Conservation (phyloP, 2,113 vertebrate species). For the Gasterosteus nipponicus region DNA sequence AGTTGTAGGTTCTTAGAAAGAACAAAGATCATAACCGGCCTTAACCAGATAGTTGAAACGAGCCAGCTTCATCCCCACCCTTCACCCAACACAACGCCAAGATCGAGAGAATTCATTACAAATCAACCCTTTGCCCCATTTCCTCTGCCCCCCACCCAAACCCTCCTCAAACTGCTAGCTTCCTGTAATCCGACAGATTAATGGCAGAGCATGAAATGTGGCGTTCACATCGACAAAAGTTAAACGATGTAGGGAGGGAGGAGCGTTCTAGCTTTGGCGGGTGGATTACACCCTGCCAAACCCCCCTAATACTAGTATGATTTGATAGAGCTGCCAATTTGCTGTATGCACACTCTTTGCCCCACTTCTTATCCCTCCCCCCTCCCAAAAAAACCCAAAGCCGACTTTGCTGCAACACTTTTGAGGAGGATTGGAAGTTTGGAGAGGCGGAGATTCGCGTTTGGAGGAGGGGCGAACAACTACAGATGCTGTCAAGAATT, state of each 20-base stretch:
- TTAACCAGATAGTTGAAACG: constrained; percentile 1
- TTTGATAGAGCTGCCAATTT: constrained; percentile 86
- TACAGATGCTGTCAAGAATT: constrained; percentile 54
- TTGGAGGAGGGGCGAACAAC: constrained; percentile 57
- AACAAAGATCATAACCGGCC: constrained; percentile 9
- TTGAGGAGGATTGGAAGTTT: constrained; percentile 72
- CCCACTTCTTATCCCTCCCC: constrained; percentile 50
- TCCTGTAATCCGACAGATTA: constrained; percentile 86
- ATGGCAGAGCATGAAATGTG: constrained; percentile 86
- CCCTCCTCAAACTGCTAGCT: constrained; percentile 78
- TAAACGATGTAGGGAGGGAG: constrained; percentile 81
- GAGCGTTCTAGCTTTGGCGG: constrained; percentile 74
- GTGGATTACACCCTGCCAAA: constrained; percentile 80
- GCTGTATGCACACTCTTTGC: constrained; percentile 79
- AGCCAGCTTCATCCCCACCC: constrained; percentile 23
- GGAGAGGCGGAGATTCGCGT: constrained; percentile 63
- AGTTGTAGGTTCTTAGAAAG: not conserved
- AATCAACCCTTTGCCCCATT: constrained; percentile 59
- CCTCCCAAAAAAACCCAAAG: constrained; percentile 46
- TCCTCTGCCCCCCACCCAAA: constrained; percentile 61
- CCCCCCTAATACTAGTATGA: constrained; percentile 83
- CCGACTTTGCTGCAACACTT: constrained; percentile 68
- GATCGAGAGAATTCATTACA: constrained; percentile 69
- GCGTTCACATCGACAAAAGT: constrained; percentile 85
- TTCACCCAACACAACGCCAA: constrained; percentile 51